Conservation (phyloP, 1,140 invertebrate genomes). For the Nasonia longicornis region DNA sequence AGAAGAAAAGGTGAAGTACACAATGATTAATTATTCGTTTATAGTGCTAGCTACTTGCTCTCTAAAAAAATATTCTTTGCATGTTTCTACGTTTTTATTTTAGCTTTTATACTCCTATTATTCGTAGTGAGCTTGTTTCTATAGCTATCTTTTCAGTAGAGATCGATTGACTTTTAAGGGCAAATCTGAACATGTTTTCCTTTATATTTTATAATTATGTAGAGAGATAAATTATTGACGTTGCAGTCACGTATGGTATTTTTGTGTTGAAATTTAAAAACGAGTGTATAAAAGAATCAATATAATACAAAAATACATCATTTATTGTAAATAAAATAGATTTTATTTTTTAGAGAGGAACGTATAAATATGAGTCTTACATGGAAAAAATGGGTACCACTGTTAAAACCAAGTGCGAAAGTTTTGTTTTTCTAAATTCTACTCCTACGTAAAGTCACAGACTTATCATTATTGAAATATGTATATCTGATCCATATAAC, state of each 20-base stretch:
- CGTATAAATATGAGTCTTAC: background rate
- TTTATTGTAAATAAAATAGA: slow-evolving; percentile 5
- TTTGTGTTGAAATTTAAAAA: slow-evolving; percentile 16
- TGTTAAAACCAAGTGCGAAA: background rate
- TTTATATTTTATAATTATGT: background rate
- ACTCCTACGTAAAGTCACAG: too few species aligned
- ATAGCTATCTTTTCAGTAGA: slow-evolving; percentile 13
- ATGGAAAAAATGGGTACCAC: background rate
- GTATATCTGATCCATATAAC: too few species aligned
- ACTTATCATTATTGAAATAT: too few species aligned
- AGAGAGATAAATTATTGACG: slow-evolving; percentile 9
- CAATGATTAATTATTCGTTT: background rate
- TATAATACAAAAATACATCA: slow-evolving; percentile 23
- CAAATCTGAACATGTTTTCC: slow-evolving; percentile 5
- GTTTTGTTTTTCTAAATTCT: too few species aligned
- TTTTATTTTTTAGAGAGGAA: background rate
- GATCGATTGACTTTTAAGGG: slow-evolving; percentile 40
- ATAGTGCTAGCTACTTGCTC: background rate
- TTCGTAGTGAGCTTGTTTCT: background rate
- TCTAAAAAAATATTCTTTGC: slow-evolving; percentile 32
- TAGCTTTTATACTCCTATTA: background rate
- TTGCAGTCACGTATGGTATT: background rate
- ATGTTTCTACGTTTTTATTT: slow-evolving; percentile 1
- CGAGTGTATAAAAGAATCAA: background rate
- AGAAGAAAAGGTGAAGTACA: slow-evolving; percentile 1